phyloP scores from a whole-genome alignment of 1,140 invertebrate species.

The Monochamus saltuarius region DNA sequence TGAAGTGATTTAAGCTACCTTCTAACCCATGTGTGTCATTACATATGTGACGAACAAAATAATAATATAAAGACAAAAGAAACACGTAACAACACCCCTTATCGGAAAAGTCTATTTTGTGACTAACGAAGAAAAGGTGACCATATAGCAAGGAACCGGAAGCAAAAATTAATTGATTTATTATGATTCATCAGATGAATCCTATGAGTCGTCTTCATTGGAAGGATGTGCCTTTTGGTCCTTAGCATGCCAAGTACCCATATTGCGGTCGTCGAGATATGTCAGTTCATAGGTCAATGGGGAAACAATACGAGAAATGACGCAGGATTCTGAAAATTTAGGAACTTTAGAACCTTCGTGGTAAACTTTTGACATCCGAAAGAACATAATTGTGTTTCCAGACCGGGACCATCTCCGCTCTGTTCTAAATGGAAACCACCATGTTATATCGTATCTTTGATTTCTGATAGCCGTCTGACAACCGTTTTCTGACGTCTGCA shows the following conservation, averaged over 20 bases:
- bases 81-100: background rate
- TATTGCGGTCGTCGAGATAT: background rate
- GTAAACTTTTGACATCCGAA: conserved; percentile 22
- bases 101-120: background rate
- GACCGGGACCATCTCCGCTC: no score
- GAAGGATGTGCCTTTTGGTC: conserved; percentile 19
- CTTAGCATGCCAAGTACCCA: conserved; percentile 10
- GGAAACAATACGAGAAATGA: conserved; percentile 4
- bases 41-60: no score
- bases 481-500: background rate
- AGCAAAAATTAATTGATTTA: background rate
- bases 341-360: conserved; percentile 22
- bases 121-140: background rate
- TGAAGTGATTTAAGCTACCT: no score
- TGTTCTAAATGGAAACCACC: no score
- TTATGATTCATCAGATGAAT: background rate
- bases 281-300: conserved; percentile 16
- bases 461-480: no score
- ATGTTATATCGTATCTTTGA: no score
- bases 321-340: conserved; percentile 17
- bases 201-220: no score
- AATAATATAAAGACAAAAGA: no score
- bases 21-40: no score
- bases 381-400: conserved; percentile 10
- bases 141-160: background rate